phyloP scores from a whole-genome alignment of 2,888 invertebrate genomes.

The Amphimallon solstitiale region DNA sequence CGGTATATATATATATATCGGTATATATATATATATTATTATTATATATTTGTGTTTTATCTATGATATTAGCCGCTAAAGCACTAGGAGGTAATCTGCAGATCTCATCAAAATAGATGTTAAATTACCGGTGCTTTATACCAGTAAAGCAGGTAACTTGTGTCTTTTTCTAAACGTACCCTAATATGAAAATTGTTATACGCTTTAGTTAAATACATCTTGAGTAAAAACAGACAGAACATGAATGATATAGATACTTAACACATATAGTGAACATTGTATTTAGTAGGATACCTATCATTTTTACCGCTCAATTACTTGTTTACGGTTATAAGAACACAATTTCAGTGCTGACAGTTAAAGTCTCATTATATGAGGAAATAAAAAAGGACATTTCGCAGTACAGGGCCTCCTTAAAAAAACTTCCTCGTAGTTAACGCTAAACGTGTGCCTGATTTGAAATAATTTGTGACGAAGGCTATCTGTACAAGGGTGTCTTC shows the following conservation, averaged over 20 bases:
- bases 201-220: no score
- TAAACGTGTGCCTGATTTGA: slow-evolving; percentile 10
- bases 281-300: neutral
- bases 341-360: slow-evolving; percentile 12
- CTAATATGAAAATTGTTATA: no score
- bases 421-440: neutral
- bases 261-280: neutral
- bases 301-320: slow-evolving; percentile 14
- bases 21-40: no score
- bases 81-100: no score
- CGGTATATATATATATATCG: no score
- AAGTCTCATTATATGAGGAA: neutral
- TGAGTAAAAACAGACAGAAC: neutral
- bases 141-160: no score
- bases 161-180: no score
- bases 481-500: neutral
- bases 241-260: neutral
- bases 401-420: neutral
- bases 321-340: slow-evolving; percentile 4
- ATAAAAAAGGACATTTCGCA: slow-evolving; percentile 8
- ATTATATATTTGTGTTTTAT: no score
- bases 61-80: no score
- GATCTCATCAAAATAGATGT: no score
- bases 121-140: no score
- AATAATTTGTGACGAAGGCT: neutral